Percentiles rank a stretch among this genome's conserved stretches.
These are phyloP conservation scores for Procambarus virginalis DNA, from an alignment of 1,140 invertebrate species.

Conservation along the genomic window DNA sequence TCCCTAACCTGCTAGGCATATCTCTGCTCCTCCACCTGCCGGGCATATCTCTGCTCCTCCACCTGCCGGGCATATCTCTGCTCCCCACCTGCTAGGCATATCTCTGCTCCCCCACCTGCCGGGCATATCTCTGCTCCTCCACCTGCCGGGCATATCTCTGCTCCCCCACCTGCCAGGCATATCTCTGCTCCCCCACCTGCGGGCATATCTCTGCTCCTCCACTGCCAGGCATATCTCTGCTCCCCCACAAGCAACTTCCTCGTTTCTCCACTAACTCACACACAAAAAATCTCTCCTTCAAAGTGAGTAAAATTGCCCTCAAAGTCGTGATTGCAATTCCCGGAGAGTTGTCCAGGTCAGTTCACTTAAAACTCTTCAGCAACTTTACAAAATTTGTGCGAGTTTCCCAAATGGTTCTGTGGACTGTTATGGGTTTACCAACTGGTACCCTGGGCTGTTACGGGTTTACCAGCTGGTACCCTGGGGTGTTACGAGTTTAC, in stretches of 20 bases:
- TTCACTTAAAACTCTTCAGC: not conserved
- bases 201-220: not conserved
- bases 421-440: too few relatives aligned
- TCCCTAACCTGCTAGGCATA: not conserved
- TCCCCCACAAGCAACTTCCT: not conserved
- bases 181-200: not conserved
- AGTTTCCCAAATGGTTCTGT: not conserved
- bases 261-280: not conserved
- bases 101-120: too few relatives aligned
- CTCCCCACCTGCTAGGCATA: too few relatives aligned
- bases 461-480: too few relatives aligned
- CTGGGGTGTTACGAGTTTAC: too few relatives aligned
- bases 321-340: not conserved
- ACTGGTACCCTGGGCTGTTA: too few relatives aligned
- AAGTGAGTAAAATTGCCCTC: not conserved
- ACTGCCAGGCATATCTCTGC: not conserved
- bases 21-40: too few relatives aligned
- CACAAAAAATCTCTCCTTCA: not conserved
- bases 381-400: not conserved
- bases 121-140: too few relatives aligned
- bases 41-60: too few relatives aligned
- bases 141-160: too few relatives aligned
- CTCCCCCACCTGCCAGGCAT: too few relatives aligned
- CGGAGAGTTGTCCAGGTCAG: not conserved
- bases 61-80: too few relatives aligned